Conservation (phyloP, 2,888 invertebrate genomes). For the Oligia latruncula region DNA sequence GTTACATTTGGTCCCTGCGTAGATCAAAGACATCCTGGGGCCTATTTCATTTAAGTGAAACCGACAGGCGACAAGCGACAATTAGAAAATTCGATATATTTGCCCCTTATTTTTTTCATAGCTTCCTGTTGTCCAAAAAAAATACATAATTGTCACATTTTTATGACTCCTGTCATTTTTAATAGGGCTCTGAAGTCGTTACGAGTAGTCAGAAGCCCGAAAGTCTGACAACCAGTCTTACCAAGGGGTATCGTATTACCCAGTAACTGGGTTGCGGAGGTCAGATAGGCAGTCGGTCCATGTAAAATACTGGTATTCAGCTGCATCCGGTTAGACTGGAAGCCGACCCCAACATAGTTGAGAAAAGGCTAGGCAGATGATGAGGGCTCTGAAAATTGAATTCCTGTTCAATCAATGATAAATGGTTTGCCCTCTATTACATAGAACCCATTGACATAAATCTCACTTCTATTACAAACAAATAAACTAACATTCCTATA, state of each 20-base stretch:
- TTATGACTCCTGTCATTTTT: too few species aligned
- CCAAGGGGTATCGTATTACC: too few species aligned
- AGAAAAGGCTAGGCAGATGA: too few species aligned
- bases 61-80: neutral
- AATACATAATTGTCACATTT: too few species aligned
- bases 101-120: neutral
- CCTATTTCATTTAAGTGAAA: neutral
- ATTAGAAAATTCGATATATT: neutral
- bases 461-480: neutral
- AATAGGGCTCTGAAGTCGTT: neutral
- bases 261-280: too few species aligned
- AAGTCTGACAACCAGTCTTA: too few species aligned
- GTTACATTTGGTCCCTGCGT: neutral
- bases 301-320: too few species aligned
- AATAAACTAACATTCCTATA: slow-evolving; percentile 24
- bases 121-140: neutral
- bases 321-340: too few species aligned
- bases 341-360: too few species aligned
- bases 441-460: slow-evolving; percentile 5
- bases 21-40: neutral
- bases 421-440: neutral
- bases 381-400: neutral
- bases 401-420: neutral
- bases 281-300: too few species aligned
- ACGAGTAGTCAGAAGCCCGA: too few species aligned